These are phyloP conservation scores for Cygnus atratus DNA, from an alignment of 2,113 vertebrate genomes.

Conservation along the genomic window DNA sequence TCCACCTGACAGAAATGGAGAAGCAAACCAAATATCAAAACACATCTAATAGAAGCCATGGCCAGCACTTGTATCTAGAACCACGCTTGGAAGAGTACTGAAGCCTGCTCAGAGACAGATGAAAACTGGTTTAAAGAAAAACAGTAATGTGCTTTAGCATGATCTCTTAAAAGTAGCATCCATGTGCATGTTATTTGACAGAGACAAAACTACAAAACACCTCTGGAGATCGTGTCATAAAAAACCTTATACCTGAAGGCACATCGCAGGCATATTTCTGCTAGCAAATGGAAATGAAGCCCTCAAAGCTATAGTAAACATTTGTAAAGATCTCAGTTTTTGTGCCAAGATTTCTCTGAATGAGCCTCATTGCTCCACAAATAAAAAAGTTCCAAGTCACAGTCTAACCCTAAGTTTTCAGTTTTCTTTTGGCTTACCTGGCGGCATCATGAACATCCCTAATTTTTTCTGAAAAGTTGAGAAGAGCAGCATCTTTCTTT, in stretches of 20 bases:
- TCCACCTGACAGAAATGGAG: neutral
- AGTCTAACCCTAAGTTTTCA: neutral
- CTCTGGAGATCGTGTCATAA: neutral
- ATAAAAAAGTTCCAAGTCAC: neutral
- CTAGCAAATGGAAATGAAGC: constrained; percentile 49
- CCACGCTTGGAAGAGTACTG: neutral
- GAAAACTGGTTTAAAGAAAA: neutral
- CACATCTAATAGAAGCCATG: neutral
- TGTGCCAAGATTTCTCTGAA: constrained; percentile 25
- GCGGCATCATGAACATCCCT: constrained; percentile 87
- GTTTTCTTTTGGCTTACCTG: constrained; percentile 79
- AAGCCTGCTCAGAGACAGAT: neutral
- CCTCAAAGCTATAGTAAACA: constrained; percentile 45
- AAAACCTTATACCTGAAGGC: constrained; percentile 27
- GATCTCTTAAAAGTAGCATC: neutral
- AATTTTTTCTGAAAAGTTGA: constrained; percentile 91
- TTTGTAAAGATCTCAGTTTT: constrained; percentile 18
- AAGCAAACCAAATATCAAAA: neutral
- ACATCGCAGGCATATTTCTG: constrained; percentile 32
- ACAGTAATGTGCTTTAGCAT: neutral
- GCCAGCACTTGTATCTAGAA: neutral
- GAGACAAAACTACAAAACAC: neutral
- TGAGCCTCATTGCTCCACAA: neutral
- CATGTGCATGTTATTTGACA: neutral
- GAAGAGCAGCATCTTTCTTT: constrained; percentile 90